These are phyloP conservation scores for Andrena fulva DNA, from an alignment of 2,888 invertebrate species.

Conservation along the genomic window DNA sequence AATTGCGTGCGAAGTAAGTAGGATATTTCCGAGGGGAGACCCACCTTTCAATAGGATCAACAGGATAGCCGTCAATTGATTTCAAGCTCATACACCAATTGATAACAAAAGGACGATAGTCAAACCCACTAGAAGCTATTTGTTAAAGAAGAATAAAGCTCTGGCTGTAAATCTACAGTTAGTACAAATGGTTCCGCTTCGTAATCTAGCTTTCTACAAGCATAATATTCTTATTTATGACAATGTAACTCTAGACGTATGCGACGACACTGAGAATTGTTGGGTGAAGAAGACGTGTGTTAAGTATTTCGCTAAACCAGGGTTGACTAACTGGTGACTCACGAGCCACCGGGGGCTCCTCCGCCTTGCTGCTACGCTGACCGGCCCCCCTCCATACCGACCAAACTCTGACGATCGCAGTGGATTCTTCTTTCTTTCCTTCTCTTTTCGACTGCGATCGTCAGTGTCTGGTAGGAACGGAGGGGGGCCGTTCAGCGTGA, in stretches of 20 bases:
- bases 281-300: slow-evolving; percentile 7
- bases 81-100: slow-evolving; percentile 97
- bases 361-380: too few relatives aligned
- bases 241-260: slow-evolving; percentile 32
- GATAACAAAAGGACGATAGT: slow-evolving; percentile 96
- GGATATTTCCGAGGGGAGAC: slow-evolving; percentile 64
- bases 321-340: too few relatives aligned
- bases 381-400: too few relatives aligned
- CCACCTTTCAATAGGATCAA: slow-evolving; percentile 96
- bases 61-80: slow-evolving; percentile 94
- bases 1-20: slow-evolving; percentile 38
- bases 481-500: too few relatives aligned
- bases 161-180: slow-evolving; percentile 65
- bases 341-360: too few relatives aligned
- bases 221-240: slow-evolving; percentile 32
- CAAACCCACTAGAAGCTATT: slow-evolving; percentile 90
- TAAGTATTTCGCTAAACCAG: slow-evolving; percentile 20
- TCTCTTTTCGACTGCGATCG: too few relatives aligned
- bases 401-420: too few relatives aligned
- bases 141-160: slow-evolving; percentile 82
- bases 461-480: too few relatives aligned
- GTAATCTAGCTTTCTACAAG: slow-evolving; percentile 56
- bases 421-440: too few relatives aligned
- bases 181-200: slow-evolving; percentile 38
- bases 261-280: slow-evolving; percentile 39